These are phyloP conservation scores for Zosterops hypoxanthus DNA, from an alignment of 2,113 vertebrate genomes.

Conservation along the genomic window DNA sequence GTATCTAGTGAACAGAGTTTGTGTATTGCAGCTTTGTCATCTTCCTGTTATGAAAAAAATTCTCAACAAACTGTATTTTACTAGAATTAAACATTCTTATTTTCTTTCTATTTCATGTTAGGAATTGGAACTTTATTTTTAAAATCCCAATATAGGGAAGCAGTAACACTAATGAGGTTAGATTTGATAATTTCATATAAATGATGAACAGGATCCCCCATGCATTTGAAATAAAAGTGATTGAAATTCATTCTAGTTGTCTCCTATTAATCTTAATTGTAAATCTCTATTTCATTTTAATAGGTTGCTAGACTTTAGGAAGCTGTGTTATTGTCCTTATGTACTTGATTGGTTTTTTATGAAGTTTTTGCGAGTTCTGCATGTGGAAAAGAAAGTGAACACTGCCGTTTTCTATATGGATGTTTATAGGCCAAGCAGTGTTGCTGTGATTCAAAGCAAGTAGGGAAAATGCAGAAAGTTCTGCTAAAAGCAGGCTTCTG, in stretches of 20 bases:
- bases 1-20: not conserved
- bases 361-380: conserved; percentile 40
- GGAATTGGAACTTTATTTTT: not conserved
- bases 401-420: not conserved
- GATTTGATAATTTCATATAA: conserved; percentile 28
- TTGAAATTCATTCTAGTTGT: conserved; percentile 36
- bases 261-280: conserved; percentile 52
- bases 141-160: not conserved
- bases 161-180: conserved; percentile 32
- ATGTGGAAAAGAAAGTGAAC: conserved; percentile 16
- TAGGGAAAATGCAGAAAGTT: conserved; percentile 6
- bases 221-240: conserved; percentile 48
- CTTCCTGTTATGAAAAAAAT: not conserved
- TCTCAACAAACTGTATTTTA: not conserved
- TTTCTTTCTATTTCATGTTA: not conserved
- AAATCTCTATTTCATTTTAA: conserved; percentile 26
- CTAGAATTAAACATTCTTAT: not conserved
- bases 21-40: not conserved
- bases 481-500: conserved; percentile 6
- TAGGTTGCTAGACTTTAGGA: conserved; percentile 29
- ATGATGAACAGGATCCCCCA: conserved; percentile 5
- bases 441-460: not conserved
- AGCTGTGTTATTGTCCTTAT: conserved; percentile 30
- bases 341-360: conserved; percentile 28
- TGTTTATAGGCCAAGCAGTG: not conserved